Percentiles rank a stretch among this genome's conserved stretches.
Conservation (phyloP, 2,113 vertebrate species). For the Chamaetylas fuelleborni region DNA sequence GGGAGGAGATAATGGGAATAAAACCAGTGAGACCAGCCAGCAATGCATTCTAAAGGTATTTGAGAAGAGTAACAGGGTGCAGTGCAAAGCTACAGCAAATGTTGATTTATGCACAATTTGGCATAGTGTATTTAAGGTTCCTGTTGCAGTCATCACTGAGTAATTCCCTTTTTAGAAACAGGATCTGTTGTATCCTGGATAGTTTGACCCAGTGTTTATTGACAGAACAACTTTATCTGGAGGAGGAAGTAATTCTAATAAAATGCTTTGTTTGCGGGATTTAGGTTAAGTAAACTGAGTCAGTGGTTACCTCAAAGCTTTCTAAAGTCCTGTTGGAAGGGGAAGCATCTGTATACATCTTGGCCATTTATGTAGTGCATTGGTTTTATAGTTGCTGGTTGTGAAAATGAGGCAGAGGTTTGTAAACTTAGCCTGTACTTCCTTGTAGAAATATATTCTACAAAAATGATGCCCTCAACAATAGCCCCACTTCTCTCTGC, state of each 20-base stretch:
- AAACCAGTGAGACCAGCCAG: background rate
- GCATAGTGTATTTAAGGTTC: background rate
- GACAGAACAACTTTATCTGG: background rate
- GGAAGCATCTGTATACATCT: background rate
- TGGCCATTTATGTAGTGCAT: background rate
- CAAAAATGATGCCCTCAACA: background rate
- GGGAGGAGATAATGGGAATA: background rate
- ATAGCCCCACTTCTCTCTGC: background rate
- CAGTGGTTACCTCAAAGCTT: background rate
- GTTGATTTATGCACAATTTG: background rate
- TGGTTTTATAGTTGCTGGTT: background rate
- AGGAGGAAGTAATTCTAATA: background rate
- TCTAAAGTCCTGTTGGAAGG: background rate
- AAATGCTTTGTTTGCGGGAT: background rate
- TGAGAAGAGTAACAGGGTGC: background rate
- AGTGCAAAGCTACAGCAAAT: background rate
- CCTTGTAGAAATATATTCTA: background rate
- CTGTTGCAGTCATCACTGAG: background rate
- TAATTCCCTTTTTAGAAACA: background rate
- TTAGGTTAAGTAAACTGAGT: background rate
- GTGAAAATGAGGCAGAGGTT: background rate
- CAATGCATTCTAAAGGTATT: background rate
- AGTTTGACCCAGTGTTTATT: background rate
- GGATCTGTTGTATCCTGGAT: background rate
- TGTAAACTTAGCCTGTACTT: background rate